phyloP scores from a whole-genome alignment of 2,113 vertebrate genomes.

The Prionailurus bengalensis region DNA sequence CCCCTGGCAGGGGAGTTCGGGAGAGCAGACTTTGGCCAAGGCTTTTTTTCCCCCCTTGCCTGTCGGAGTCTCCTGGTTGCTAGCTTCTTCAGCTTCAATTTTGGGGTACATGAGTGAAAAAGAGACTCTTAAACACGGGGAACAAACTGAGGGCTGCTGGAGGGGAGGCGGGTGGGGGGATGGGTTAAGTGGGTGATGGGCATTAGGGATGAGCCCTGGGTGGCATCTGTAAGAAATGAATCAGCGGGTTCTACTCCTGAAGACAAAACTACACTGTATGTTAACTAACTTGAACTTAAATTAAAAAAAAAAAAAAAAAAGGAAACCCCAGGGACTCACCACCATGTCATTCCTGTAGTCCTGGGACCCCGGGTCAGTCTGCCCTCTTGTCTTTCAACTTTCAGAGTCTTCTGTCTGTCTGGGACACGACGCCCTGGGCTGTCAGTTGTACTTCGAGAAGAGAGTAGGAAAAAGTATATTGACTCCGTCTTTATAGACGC shows the following conservation, averaged over 20 bases:
- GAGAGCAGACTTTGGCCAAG: background rate
- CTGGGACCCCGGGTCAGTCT: background rate
- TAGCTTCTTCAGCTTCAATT: background rate
- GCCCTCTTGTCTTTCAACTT: background rate
- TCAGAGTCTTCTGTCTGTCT: background rate
- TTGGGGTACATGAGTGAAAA: background rate
- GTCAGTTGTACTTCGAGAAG: background rate
- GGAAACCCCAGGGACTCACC: background rate
- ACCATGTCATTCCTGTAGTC: fast-evolving
- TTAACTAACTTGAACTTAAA: too few relatives aligned
- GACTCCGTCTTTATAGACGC: background rate
- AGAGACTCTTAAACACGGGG: background rate
- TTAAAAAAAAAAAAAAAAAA: too few relatives aligned
- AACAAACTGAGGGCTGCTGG: too few relatives aligned
- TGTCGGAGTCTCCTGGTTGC: background rate
- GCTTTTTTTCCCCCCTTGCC: background rate
- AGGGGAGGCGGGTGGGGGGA: too few relatives aligned
- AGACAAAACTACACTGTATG: too few relatives aligned
- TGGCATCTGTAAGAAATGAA: too few relatives aligned
- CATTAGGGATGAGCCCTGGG: too few relatives aligned
- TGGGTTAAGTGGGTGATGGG: too few relatives aligned
- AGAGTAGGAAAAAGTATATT: background rate
- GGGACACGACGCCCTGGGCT: background rate
- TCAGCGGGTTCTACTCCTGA: too few relatives aligned
- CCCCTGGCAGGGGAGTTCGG: background rate